phyloP scores from a whole-genome alignment of 2,113 vertebrate genomes.

The Ictalurus punctatus region DNA sequence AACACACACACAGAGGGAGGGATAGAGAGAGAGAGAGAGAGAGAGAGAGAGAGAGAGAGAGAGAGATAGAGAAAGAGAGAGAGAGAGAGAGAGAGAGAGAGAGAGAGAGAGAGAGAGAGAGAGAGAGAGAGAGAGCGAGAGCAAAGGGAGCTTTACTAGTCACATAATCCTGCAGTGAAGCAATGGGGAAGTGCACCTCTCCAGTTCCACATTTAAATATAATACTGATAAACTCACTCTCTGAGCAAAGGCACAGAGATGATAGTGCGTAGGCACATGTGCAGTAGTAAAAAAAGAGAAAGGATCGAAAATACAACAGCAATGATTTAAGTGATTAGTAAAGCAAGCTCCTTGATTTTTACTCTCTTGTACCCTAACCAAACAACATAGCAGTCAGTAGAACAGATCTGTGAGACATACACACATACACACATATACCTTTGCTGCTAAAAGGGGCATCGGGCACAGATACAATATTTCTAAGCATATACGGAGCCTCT shows the following conservation, averaged over 20 bases:
- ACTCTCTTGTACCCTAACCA: conserved; percentile 52
- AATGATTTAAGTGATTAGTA: conserved; percentile 94
- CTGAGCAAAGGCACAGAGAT: conserved; percentile 74
- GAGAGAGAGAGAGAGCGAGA: not conserved
- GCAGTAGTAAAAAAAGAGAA: conserved; percentile 74
- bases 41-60: conserved; percentile 59
- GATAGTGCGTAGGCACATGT: conserved; percentile 78
- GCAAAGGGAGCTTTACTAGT: conserved; percentile 82
- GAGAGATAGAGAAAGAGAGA: no score
- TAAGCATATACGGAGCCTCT: conserved; percentile 50
- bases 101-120: not conserved
- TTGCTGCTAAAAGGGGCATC: not conserved
- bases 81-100: not conserved
- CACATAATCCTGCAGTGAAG: conserved; percentile 81
- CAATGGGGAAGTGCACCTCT: conserved; percentile 77
- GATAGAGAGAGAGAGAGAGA: no score
- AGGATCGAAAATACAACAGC: conserved; percentile 78
- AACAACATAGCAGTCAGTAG: conserved; percentile 85
- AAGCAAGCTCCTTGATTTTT: conserved; percentile 73
- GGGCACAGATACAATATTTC: not conserved
- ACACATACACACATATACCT: not conserved
- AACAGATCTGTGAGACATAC: conserved; percentile 65
- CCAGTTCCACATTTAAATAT: conserved; percentile 68
- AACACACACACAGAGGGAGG: conserved; percentile 53
- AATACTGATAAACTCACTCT: conserved; percentile 70